These are phyloP conservation scores for Mus caroli DNA, from an alignment of 2,797 vertebrate genomes.

Conservation along the genomic window DNA sequence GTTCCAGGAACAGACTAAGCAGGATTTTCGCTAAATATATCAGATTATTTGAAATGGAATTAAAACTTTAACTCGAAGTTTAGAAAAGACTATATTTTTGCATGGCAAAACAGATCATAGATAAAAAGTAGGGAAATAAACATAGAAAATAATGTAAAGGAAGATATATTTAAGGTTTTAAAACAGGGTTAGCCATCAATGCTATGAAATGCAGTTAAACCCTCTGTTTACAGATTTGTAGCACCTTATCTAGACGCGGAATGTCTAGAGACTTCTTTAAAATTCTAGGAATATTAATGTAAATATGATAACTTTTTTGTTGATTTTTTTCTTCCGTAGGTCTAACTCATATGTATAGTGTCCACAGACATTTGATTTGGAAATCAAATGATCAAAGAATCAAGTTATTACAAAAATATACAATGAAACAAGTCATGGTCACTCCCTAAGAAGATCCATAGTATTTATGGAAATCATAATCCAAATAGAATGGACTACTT, in stretches of 20 bases:
- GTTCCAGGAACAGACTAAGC: not conserved
- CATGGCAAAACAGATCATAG: not conserved
- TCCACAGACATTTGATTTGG: not conserved
- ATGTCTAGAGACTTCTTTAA: not conserved
- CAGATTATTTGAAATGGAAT: constrained; percentile 40
- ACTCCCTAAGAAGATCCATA: not conserved
- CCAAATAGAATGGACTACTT: not conserved
- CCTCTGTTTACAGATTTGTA: not conserved
- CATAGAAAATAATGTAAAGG: not conserved
- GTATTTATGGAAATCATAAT: not conserved
- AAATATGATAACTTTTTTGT: not conserved
- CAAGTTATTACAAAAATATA: constrained; percentile 10
- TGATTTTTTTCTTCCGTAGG: not conserved
- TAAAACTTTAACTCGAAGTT: not conserved
- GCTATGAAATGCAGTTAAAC: not conserved
- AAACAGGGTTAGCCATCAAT: not conserved
- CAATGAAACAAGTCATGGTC: not conserved
- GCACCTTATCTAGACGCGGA: not conserved
- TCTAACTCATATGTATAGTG: not conserved
- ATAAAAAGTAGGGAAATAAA: not conserved
- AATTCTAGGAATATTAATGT: not conserved
- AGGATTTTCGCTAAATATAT: constrained; percentile 4
- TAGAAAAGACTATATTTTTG: not conserved
- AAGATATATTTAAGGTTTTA: not conserved
- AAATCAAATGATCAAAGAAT: not conserved